These are phyloP conservation scores for Incurvaria masculella DNA, from an alignment of 2,888 invertebrate species.

Conservation along the genomic window DNA sequence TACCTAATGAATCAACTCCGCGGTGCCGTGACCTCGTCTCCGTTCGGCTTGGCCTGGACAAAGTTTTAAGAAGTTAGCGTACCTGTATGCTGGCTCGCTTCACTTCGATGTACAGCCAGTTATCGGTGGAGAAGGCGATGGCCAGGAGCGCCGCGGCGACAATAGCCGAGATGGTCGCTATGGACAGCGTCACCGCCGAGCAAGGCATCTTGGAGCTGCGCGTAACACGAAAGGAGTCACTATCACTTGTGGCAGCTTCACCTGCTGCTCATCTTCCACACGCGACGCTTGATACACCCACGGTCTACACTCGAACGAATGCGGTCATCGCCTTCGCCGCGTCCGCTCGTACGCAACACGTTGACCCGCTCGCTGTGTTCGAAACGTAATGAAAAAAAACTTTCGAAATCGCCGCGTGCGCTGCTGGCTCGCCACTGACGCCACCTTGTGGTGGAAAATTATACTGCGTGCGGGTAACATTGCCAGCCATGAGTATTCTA, in stretches of 20 bases:
- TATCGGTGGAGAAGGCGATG: slow-evolving; percentile 94
- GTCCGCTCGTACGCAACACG: slow-evolving; percentile 53
- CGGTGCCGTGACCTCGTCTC: background rate
- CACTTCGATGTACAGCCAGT: slow-evolving; percentile 94
- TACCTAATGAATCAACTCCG: background rate
- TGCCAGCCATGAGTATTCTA: too few species aligned
- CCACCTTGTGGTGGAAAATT: slow-evolving; percentile 53
- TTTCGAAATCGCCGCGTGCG: slow-evolving; percentile 39
- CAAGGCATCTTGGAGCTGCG: slow-evolving; percentile 77
- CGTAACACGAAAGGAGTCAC: slow-evolving; percentile 35
- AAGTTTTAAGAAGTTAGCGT: slow-evolving; percentile 25
- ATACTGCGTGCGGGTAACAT: too few species aligned
- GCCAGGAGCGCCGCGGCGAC: slow-evolving; percentile 90
- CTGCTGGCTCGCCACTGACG: slow-evolving; percentile 29
- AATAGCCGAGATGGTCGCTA: slow-evolving; percentile 94
- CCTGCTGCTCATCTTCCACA: slow-evolving; percentile 42
- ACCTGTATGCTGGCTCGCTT: slow-evolving; percentile 87
- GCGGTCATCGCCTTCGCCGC: slow-evolving; percentile 56
- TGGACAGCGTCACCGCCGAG: slow-evolving; percentile 90
- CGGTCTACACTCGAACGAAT: slow-evolving; percentile 50
- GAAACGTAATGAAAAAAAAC: slow-evolving; percentile 47
- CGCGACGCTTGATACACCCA: slow-evolving; percentile 51
- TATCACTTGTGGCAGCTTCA: slow-evolving; percentile 34
- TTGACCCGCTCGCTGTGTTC: slow-evolving; percentile 38
- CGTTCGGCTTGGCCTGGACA: too few species aligned